Conservation (phyloP, 2,888 invertebrate genomes). For the Tinea semifulvella region DNA sequence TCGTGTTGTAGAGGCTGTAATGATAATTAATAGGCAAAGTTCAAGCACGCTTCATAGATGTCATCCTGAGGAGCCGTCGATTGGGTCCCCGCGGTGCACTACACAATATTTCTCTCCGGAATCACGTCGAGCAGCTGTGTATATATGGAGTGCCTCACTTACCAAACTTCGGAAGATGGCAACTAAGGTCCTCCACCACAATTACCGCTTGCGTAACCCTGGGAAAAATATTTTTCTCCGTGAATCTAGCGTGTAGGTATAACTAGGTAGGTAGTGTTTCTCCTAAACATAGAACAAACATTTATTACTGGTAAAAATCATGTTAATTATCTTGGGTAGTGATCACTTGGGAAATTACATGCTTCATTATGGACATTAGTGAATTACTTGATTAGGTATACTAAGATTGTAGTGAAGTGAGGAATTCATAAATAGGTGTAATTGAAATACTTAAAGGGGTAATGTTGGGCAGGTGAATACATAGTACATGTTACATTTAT, state of each 20-base stretch:
- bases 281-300: slow-evolving; percentile 7
- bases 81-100: slow-evolving; percentile 47
- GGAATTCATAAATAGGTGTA: background rate
- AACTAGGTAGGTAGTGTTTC: slow-evolving; percentile 53
- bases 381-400: too few species aligned
- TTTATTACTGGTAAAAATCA: slow-evolving; percentile 5
- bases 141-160: slow-evolving; percentile 66
- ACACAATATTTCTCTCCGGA: slow-evolving; percentile 67
- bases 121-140: slow-evolving; percentile 64
- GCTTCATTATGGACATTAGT: too few species aligned
- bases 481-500: slow-evolving; percentile 5
- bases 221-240: slow-evolving; percentile 66
- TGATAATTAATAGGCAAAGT: slow-evolving; percentile 49
- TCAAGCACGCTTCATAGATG: slow-evolving; percentile 24
- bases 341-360: slow-evolving; percentile 6
- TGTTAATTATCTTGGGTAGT: background rate
- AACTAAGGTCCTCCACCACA: slow-evolving; percentile 67
- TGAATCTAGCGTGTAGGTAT: slow-evolving; percentile 66
- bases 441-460: background rate
- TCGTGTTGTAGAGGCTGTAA: too few species aligned
- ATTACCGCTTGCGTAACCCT: slow-evolving; percentile 68
- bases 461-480: slow-evolving; percentile 2
- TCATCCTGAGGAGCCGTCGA: background rate
- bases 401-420: background rate
- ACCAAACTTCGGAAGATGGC: slow-evolving; percentile 67